Base-by-base conservation (phyloP, 2,888 invertebrate genomes). In the Phortica magna region DNA sequence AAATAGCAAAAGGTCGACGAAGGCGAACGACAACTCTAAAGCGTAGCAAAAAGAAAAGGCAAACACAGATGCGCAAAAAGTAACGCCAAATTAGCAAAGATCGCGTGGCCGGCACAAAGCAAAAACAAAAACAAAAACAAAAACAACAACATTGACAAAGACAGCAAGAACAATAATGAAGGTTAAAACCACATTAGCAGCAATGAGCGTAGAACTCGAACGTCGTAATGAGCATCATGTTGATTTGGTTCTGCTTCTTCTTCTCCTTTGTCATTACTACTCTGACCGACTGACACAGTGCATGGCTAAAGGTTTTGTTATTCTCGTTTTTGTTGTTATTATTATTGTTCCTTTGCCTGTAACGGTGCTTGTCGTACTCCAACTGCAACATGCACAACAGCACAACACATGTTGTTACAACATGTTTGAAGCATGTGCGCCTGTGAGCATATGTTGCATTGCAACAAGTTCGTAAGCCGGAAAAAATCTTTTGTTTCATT, bases 1-100 rank as follows among this genome's bases (percentile, higher is more conserved):
- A 61, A 61, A 22, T 17, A 9, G 17, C 10, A 61, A 61, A 22
- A 61, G 10, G 61, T 61, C 19, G 22, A 19, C 61, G 43, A 42
- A 9, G 17, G 10, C 17, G 14, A 10, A 12, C 68, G 7, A 17
- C 17, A 74, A 55, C 61, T 76, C 79, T 42, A 78, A 75, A 82
- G 83, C 85, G 88, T 85, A 88, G 87, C 87, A 89, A 88, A 88
- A 89, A 83, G 82, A 85, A 88, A 88, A 89, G 7, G 61, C 22
- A 14, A 48, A 48, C 14, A 31, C 59, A 61, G 57, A 43, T 19
- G 61, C 48, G 61, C 61, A 61, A 61, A 61, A 7, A 19, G 61
- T 19, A 61, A 61, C 9, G 10, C 31, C 6, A 61, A 61, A 31
- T 7, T 43, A n/a, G 48, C 43, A 68, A 68, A 43, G 43, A 68